A percentile compares a stretch with the other conserved stretches of the same genome.
These are phyloP conservation scores for Drosophila sturtevanti DNA, from an alignment of 1,140 invertebrate genomes.

Conservation along the genomic window DNA sequence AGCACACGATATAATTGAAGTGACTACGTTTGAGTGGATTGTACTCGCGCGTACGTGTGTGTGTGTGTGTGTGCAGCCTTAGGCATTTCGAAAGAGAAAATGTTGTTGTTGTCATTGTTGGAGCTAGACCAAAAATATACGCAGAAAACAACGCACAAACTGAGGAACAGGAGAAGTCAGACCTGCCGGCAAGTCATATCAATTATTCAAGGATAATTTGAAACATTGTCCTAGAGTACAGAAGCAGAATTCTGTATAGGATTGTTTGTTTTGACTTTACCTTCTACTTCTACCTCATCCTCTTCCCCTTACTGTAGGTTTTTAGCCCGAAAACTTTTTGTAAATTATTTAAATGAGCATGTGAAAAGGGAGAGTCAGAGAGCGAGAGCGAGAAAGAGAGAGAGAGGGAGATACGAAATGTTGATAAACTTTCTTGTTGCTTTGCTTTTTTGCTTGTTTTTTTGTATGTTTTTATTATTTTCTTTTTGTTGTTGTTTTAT, in stretches of 20 bases:
- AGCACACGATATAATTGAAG: constrained; percentile 69
- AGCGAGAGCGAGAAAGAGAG: constrained; percentile 24
- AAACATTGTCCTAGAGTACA: constrained; percentile 55
- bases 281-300: constrained; percentile 14
- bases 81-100: constrained; percentile 28
- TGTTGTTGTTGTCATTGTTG: no score
- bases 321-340: constrained; percentile 55
- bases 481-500: constrained; percentile 22
- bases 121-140: constrained; percentile 46
- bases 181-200: constrained; percentile 52
- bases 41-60: no score
- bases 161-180: constrained; percentile 13
- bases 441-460: constrained; percentile 16
- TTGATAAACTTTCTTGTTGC: constrained; percentile 24
- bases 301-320: constrained; percentile 23
- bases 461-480: constrained; percentile 26
- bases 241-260: constrained; percentile 17
- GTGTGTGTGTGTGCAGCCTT: constrained; percentile 44
- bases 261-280: constrained; percentile 27
- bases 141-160: constrained; percentile 4
- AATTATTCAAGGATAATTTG: constrained; percentile 77
- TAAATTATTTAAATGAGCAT: constrained; percentile 65
- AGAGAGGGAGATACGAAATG: not conserved
- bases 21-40: constrained; percentile 17
- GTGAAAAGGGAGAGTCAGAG: not conserved